Evolutionary conservation across 2,888 invertebrate species (phyloP), one percentile per base, ranked within the genome.

Genomic region (Euclidia mi): DNA sequence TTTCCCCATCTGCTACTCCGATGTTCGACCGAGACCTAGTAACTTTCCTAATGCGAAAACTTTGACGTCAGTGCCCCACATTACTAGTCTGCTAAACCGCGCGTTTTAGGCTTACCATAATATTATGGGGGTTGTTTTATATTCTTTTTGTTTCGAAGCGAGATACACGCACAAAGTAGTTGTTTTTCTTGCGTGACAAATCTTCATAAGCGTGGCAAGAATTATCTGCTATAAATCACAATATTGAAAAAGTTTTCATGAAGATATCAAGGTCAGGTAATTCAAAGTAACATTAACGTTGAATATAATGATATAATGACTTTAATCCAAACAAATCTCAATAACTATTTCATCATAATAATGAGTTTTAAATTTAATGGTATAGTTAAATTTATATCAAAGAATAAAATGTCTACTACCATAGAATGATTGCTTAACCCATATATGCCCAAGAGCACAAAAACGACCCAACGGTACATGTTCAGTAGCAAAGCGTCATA

Each of bases 31-130:
- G 84, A 91, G 90, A 91, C 91, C 91, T 85, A 90, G 84, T 89
- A 82, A 73, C 82, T 82, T 84, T 82, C 72, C 81, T 89, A 90
- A 90, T 89, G 86, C 79, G 86, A 88, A 88, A 91, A 91, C 80
- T 92, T 90, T 91, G 89, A 93, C 92, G 93, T 92, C 91, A 91
- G 66, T 79, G 80, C 50, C 79, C 81, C 73, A 86, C 72, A 85
- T 86, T 78, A 65, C 73, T 58, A 55, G 74, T 59, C 63, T 59
- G 56, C 52, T 68, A 65, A 70, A 68, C 66, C 67, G 37, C 57
- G 57, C 48, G 60, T 46, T 71, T 47, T 52, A 31, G 50, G 53
- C 58, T 71, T 67, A 64, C 62, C 65, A 72, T 63, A 58, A 60
- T 48, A 49, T 38, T 53, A 41, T 62, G 50, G 58, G 20, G 63